Conservation (phyloP, 2,888 invertebrate genomes). For the Molorchus minor region DNA sequence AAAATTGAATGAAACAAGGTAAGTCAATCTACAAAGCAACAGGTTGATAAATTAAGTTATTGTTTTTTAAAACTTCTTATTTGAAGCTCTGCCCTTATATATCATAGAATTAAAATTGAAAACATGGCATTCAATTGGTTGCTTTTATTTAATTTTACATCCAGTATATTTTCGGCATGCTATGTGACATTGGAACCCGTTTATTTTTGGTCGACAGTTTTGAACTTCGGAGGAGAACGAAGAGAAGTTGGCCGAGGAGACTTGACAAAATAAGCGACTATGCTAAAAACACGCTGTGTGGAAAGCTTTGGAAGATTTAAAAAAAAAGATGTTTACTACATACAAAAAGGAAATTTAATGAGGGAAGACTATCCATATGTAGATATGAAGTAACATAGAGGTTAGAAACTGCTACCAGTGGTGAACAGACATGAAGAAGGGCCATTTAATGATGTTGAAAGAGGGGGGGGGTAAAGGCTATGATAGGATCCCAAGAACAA, state of each 20-base stretch:
- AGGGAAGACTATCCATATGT: constrained; percentile 47
- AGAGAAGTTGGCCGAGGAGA: constrained; percentile 35
- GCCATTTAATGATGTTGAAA: constrained; percentile 51
- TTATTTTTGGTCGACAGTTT: constrained; percentile 16
- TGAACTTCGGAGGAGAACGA: constrained; percentile 28
- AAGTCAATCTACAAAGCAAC: too few relatives aligned
- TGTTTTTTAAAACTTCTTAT: too few relatives aligned
- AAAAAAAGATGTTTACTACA: constrained; percentile 47
- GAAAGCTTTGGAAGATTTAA: constrained; percentile 44
- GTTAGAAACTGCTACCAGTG: constrained; percentile 20
- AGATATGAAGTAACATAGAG: constrained; percentile 37
- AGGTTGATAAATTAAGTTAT: too few relatives aligned
- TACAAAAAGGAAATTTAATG: constrained; percentile 47
- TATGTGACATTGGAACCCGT: background rate
- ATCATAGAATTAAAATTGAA: too few relatives aligned
- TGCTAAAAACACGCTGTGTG: constrained; percentile 46
- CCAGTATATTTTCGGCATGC: background rate
- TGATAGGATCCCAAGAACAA: constrained; percentile 50
- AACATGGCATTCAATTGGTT: background rate
- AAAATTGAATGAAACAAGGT: constrained; percentile 1
- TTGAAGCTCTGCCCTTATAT: too few relatives aligned
- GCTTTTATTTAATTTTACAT: background rate
- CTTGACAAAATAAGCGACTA: constrained; percentile 29
- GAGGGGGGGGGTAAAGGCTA: constrained; percentile 52
- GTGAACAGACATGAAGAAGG: constrained; percentile 44